Conservation (phyloP, 2,113 vertebrate genomes). For the Emydura subglobosa region DNA sequence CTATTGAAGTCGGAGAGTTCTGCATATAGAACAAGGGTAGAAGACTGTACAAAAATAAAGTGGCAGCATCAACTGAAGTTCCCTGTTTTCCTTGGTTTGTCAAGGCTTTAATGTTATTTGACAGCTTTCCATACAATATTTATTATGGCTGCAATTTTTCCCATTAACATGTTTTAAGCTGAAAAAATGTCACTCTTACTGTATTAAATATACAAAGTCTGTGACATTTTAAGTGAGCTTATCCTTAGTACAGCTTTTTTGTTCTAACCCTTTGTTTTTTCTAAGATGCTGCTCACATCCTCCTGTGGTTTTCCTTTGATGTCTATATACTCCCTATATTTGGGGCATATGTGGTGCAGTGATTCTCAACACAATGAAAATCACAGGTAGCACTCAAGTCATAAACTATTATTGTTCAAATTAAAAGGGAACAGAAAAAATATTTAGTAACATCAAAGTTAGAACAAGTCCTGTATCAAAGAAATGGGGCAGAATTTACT, state of each 20-base stretch:
- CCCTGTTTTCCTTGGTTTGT: slow-evolving; percentile 70
- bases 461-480: slow-evolving; percentile 58
- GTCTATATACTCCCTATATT: slow-evolving; percentile 9
- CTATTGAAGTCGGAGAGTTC: slow-evolving; percentile 20
- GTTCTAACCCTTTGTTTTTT: slow-evolving; percentile 49
- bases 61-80: slow-evolving; percentile 59
- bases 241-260: slow-evolving; percentile 33
- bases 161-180: slow-evolving; percentile 73
- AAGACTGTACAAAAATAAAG: slow-evolving; percentile 56
- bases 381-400: slow-evolving; percentile 38
- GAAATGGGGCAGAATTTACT: slow-evolving; percentile 61
- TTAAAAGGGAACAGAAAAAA: slow-evolving; percentile 41
- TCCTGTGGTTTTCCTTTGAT: slow-evolving; percentile 53
- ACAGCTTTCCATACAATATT: slow-evolving; percentile 76
- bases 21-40: slow-evolving; percentile 26
- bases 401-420: slow-evolving; percentile 53
- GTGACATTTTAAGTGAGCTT: slow-evolving; percentile 61
- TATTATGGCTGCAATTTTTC: slow-evolving; percentile 72
- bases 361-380: slow-evolving; percentile 34
- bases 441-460: slow-evolving; percentile 54
- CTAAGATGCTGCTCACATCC: slow-evolving; percentile 32
- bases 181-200: slow-evolving; percentile 68
- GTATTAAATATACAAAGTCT: slow-evolving; percentile 55
- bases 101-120: slow-evolving; percentile 69
- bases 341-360: slow-evolving; percentile 1